Evolutionary conservation across 2,888 invertebrate genomes (phyloP).

Genomic region (Amphiduros pacificus): DNA sequence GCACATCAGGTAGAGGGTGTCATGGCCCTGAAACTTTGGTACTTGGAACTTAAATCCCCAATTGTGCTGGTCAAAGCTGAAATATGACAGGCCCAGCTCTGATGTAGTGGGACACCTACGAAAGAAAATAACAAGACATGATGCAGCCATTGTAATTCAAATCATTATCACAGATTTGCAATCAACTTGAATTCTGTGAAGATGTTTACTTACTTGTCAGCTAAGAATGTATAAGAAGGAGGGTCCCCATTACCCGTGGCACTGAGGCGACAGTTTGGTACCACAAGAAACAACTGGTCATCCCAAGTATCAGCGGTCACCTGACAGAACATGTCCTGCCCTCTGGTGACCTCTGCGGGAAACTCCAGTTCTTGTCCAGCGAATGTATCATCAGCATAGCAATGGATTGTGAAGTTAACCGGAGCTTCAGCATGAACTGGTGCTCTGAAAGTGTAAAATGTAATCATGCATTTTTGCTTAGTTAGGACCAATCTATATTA

Average conservation of each 20-base stretch:
- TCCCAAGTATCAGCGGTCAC: conserved; percentile 26
- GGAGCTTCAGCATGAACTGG: background rate
- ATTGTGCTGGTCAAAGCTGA: conserved; percentile 25
- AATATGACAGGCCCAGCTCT: conserved; percentile 15
- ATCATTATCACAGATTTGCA: too few relatives aligned
- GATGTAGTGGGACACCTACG: conserved; percentile 19
- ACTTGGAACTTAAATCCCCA: conserved; percentile 28
- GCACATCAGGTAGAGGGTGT: conserved; percentile 23
- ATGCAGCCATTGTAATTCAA: too few relatives aligned
- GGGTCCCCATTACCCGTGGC: conserved; percentile 3
- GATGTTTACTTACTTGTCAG: conserved; percentile 25
- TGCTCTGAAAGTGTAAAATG: too few relatives aligned
- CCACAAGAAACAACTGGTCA: conserved; percentile 23
- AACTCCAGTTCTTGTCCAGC: background rate
- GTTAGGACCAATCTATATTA: too few relatives aligned
- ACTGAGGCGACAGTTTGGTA: conserved; percentile 24
- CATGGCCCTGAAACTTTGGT: conserved; percentile 24
- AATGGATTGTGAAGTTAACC: conserved; percentile 10
- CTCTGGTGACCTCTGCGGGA: background rate
- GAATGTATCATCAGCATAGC: conserved; percentile 10
- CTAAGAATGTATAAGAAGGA: conserved; percentile 22
- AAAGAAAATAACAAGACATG: too few relatives aligned
- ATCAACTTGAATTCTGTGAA: too few relatives aligned
- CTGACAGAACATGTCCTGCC: conserved; percentile 19
- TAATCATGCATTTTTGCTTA: too few relatives aligned